These are phyloP conservation scores for Thymelicus sylvestris DNA, from an alignment of 2,888 invertebrate species.

Conservation along the genomic window DNA sequence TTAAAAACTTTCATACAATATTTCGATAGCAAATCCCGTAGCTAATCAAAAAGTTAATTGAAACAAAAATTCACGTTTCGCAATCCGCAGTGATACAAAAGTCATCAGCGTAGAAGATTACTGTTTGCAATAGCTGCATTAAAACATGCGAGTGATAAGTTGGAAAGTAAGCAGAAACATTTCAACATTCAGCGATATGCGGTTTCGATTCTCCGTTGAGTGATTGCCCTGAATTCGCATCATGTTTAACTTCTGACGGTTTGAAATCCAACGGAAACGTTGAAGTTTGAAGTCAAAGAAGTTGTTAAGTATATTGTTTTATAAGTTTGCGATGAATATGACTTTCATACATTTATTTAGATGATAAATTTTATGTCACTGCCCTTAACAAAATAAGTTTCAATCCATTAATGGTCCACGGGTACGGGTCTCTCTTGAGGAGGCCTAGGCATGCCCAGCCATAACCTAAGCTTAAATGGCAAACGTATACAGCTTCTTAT, in stretches of 20 bases:
- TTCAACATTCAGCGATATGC: conserved; percentile 24
- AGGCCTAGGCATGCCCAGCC: too few species aligned
- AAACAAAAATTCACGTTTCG: conserved; percentile 16
- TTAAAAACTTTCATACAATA: too few species aligned
- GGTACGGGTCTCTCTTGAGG: too few species aligned
- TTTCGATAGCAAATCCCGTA: not conserved
- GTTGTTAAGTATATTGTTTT: not conserved
- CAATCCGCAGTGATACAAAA: conserved; percentile 14
- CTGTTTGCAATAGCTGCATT: conserved; percentile 33
- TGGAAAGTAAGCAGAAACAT: conserved; percentile 26
- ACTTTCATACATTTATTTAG: too few species aligned
- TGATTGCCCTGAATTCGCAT: conserved; percentile 31
- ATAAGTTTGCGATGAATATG: not conserved
- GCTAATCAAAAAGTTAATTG: conserved; percentile 1
- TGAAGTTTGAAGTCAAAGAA: not conserved
- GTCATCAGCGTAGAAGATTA: conserved; percentile 34
- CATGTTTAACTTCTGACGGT: conserved; percentile 20
- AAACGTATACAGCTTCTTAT: too few species aligned
- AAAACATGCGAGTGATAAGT: conserved; percentile 26
- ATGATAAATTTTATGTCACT: too few species aligned
- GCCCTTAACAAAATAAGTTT: too few species aligned
- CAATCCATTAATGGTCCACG: too few species aligned
- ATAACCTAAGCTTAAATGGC: too few species aligned
- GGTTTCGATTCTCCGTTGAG: conserved; percentile 33
- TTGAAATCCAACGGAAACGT: not conserved